Base-by-base conservation (phyloP, 2,888 invertebrate species). In the Adelphocoris suturalis region DNA sequence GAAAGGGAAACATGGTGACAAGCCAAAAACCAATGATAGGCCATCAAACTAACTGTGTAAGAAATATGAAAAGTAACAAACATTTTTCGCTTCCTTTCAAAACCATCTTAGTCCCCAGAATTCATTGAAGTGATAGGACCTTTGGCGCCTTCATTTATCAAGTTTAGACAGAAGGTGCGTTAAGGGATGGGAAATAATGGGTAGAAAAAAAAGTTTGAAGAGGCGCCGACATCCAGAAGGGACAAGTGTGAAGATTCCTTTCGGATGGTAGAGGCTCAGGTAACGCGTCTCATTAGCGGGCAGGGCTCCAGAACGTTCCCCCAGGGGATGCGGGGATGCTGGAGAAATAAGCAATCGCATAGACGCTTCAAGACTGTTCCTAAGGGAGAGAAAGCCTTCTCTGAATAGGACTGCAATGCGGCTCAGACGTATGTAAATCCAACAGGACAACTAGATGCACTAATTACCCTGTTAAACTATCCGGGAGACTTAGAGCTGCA, bases 391-490 rank as follows among this genome's bases (percentile, higher is more conserved):
- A 85, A 85, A 27, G 85, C 85, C 55, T 55, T 28, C 80, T 47
- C 55, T 48, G 89, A 89, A 68, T 61, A 89, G 82, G 57, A 81
- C 89, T 82, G 89, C 89, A 89, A 89, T 89, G 89, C 89, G 89
- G 89, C 48, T 68, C 89, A 89, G 89, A 89, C 89, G 89, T 82
- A 89, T 89, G 89, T 89, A 81, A 89, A 89, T 89, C 89, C 89
- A 61, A 87, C 47, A 23, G 27, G 82, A 89, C 68, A 84, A 82
- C 68, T 82, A 81, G 88, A 89, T 89, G 89, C 89, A 82, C 82
- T 89, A 89, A 89, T 89, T 89, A 89, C 89, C 89, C 57, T 48
- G 81, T 89, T 89, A 89, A 89, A 89, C 82, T 84, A 84, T 84
- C 57, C 82, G 19, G 80, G 68, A 27, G 87, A 76, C 75, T 87